Conservation (phyloP, 2,113 vertebrate genomes). For the Vulpes lagopus region DNA sequence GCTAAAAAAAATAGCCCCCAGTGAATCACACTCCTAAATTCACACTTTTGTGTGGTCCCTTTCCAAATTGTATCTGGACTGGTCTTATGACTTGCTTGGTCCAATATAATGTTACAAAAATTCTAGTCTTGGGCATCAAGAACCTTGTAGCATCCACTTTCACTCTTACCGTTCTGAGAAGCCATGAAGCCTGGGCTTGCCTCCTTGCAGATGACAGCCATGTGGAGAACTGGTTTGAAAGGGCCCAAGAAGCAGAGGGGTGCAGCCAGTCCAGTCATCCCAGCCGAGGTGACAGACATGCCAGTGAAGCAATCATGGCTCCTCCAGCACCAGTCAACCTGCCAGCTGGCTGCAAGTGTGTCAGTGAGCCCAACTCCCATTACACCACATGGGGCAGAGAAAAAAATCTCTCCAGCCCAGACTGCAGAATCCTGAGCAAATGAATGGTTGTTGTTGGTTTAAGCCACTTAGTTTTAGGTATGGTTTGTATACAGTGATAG, state of each 20-base stretch:
- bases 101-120: background rate
- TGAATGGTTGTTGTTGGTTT: conserved; percentile 34
- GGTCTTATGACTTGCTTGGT: background rate
- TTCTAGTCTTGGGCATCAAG: background rate
- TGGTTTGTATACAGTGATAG: conserved; percentile 19
- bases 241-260: fast-evolving
- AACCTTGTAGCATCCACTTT: background rate
- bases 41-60: background rate
- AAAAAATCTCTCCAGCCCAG: background rate
- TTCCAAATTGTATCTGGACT: background rate
- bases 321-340: background rate
- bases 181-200: background rate
- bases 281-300: background rate
- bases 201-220: background rate
- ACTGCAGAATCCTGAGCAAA: conserved; percentile 43
- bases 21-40: background rate
- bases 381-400: background rate
- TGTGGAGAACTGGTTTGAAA: background rate
- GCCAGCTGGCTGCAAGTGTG: background rate
- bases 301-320: background rate
- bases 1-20: background rate
- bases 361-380: background rate
- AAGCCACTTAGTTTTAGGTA: conserved; percentile 24
- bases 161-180: background rate
- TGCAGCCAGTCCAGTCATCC: no score